Percentiles rank a stretch among this genome's conserved stretches.
phyloP scores from a whole-genome alignment of 2,888 invertebrate genomes.

The Latrodectus hesperus region DNA sequence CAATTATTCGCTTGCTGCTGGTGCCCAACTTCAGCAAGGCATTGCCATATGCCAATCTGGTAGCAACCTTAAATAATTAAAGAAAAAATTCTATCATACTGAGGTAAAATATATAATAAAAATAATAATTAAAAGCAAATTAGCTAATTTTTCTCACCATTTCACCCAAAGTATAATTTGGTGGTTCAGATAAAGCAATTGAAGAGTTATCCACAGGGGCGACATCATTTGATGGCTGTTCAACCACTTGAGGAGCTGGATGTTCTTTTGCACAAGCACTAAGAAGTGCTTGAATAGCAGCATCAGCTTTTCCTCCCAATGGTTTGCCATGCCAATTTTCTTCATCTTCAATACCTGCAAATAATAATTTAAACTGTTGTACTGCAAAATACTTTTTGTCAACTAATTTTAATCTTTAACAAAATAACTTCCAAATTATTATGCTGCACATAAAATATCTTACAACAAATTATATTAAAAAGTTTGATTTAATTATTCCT shows the following conservation, averaged over 20 bases:
- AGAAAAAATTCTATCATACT: background rate
- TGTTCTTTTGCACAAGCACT: slow-evolving; percentile 82
- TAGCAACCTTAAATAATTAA: slow-evolving; percentile 80
- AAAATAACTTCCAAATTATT: too few species aligned
- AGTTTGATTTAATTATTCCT: too few species aligned
- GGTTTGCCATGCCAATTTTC: slow-evolving; percentile 99
- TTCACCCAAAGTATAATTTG: slow-evolving; percentile 83
- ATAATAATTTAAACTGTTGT: background rate
- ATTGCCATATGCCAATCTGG: slow-evolving; percentile 94
- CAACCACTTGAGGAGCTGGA: slow-evolving; percentile 80
- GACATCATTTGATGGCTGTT: slow-evolving; percentile 80
- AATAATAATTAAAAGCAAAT: background rate
- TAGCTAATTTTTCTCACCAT: slow-evolving; percentile 72
- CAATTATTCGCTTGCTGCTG: slow-evolving; percentile 85
- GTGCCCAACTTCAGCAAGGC: slow-evolving; percentile 91
- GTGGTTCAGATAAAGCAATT: slow-evolving; percentile 85
- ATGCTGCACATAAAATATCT: too few species aligned
- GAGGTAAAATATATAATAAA: background rate
- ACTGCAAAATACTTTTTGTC: too few species aligned
- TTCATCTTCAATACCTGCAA: slow-evolving; percentile 88
- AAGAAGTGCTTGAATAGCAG: slow-evolving; percentile 77
- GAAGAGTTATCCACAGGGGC: slow-evolving; percentile 84
- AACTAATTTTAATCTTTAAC: too few species aligned
- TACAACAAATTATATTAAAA: too few species aligned
- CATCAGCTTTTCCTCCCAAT: slow-evolving; percentile 86